Base-by-base conservation (phyloP, 2,113 vertebrate species). In the Entelurus aequoreus region DNA sequence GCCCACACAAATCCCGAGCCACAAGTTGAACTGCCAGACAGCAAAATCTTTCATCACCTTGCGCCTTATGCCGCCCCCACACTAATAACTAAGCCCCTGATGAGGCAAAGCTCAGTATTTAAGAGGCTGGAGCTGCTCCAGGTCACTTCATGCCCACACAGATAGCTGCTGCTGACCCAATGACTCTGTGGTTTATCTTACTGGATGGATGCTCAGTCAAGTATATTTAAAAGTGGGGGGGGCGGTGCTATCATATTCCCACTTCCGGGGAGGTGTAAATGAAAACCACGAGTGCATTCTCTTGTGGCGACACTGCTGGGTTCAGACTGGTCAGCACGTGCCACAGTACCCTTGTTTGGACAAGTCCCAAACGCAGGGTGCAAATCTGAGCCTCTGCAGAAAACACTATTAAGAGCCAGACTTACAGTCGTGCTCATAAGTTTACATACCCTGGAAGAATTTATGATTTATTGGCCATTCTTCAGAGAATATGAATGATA, bases 141-240 rank as follows among this genome's bases (percentile, higher is more conserved):
- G 72, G 65, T 67, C 73, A 15, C 69, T 64, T 60, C 67, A 49
- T 65, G 61, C 65, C 70, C 61, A 72, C 74, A 78, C 74, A 64
- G 67, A 78, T 71, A 80, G 73, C 70, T 66, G 50, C 40, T 56
- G 72, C 71, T 77, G 81, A 86, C 81, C 84, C 71, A 72, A 60
- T 82, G 85, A 84, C 84, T 85, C 75, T 64, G 60, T 77, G 66
- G 67, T 60, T 74, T 55, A 62, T 70, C 69, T 55, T 19, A 28
- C 51, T 58, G 68, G 62, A 63, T 60, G 42, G 48, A 62, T 66
- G 66, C 80, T 56, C 42, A 19, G 71, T 8, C 35, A 56, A 71
- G 60, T 60, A 61, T 38, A 72, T 74, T 63, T 59, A 51, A 28
- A 28, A 2, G 28, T 28, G 28, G 28, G 28, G 44, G 77, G 69